A percentile compares a stretch with the other conserved stretches of the same genome.
These are phyloP conservation scores for Dipodomys stephensi DNA, from an alignment of 2,113 vertebrate species.

Conservation along the genomic window DNA sequence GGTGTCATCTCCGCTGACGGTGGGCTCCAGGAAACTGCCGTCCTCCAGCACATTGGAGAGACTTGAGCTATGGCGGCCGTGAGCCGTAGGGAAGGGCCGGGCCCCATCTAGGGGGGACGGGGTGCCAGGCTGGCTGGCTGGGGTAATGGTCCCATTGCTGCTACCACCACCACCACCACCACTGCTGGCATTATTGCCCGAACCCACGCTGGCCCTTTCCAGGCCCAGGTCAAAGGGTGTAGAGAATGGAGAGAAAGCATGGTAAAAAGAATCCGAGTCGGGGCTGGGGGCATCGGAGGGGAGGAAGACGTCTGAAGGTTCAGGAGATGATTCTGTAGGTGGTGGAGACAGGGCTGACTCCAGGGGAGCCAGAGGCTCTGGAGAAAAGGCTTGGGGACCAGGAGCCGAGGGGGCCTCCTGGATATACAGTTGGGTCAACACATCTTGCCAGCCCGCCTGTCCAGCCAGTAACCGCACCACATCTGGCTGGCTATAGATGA, in stretches of 20 bases:
- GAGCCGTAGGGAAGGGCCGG: conserved; percentile 85
- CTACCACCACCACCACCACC: conserved; percentile 41
- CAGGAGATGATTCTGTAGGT: conserved; percentile 57
- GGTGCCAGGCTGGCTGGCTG: conserved; percentile 91
- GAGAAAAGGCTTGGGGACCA: conserved; percentile 81
- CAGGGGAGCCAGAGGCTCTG: conserved; percentile 65
- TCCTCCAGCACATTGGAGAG: conserved; percentile 97
- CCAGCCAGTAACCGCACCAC: conserved; percentile 92
- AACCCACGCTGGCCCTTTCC: conserved; percentile 86
- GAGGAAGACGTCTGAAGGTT: conserved; percentile 86
- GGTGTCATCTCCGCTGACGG: conserved; percentile 86
- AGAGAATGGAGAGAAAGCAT: conserved; percentile 93
- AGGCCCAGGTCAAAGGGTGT: conserved; percentile 93
- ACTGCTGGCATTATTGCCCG: conserved; percentile 61
- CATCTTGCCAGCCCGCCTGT: conserved; percentile 95
- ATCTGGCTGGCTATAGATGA: conserved; percentile 94
- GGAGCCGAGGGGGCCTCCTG: conserved; percentile 91
- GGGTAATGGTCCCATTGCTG: conserved; percentile 86
- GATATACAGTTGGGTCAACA: conserved; percentile 95
- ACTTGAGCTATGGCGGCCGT: conserved; percentile 95
- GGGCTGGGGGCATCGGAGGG: conserved; percentile 83
- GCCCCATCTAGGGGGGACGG: conserved; percentile 88
- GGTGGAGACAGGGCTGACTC: conserved; percentile 64
- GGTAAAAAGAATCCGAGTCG: conserved; percentile 87
- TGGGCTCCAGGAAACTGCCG: conserved; percentile 90